Percentiles rank a stretch among this genome's conserved stretches.
These are phyloP conservation scores for Columbina picui DNA, from an alignment of 2,113 vertebrate species.

Conservation along the genomic window DNA sequence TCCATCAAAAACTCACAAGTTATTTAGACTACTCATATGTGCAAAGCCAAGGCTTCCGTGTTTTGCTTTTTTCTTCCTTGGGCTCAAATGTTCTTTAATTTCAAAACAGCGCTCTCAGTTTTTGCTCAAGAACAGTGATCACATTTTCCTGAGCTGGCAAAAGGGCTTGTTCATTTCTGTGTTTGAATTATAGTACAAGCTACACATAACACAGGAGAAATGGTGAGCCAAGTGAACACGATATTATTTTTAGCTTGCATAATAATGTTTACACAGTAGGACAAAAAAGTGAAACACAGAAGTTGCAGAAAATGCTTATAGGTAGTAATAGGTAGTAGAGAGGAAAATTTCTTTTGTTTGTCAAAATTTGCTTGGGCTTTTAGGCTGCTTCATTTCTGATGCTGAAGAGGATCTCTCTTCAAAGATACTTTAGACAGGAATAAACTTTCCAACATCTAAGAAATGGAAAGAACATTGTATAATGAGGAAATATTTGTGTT, in stretches of 20 bases:
- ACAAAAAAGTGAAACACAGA: background rate
- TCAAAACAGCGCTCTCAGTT: background rate
- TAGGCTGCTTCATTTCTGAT: constrained; percentile 15
- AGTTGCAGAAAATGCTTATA: constrained; percentile 21
- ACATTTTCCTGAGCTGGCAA: rapidly evolving
- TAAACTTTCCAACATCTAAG: constrained; percentile 28
- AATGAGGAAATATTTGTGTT: constrained; percentile 66
- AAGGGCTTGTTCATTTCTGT: background rate
- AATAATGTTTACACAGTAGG: background rate
- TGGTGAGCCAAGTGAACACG: background rate
- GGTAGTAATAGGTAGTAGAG: constrained; percentile 37
- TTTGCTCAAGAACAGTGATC: background rate
- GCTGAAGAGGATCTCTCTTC: constrained; percentile 27
- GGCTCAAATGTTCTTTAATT: background rate
- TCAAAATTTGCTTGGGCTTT: background rate
- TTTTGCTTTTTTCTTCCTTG: background rate
- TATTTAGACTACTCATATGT: background rate
- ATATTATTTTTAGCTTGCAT: background rate
- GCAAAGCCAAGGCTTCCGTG: background rate
- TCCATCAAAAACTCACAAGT: background rate
- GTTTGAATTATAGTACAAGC: background rate
- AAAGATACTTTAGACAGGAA: constrained; percentile 30
- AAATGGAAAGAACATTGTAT: constrained; percentile 36
- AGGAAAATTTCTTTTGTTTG: constrained; percentile 32
- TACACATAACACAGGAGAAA: background rate